Evolutionary conservation across 2,113 vertebrate species (phyloP).

Genomic region (Oxyura jamaicensis): DNA sequence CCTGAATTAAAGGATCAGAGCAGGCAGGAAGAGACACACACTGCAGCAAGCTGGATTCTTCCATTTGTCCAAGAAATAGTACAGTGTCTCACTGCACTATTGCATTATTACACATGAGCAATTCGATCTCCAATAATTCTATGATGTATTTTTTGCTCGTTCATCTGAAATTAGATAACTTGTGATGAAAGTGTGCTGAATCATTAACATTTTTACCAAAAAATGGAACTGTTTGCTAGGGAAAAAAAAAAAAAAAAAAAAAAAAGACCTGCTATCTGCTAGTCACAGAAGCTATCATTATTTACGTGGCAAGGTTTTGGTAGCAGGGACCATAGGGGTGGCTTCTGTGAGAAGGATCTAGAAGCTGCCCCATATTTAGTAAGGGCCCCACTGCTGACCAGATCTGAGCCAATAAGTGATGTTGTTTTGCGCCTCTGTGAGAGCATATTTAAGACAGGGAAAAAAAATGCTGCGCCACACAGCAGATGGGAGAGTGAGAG

Average conservation of each 20-base stretch:
- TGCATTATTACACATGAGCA: not conserved
- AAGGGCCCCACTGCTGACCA: no score
- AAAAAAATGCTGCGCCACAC: no score
- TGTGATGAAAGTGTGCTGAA: not conserved
- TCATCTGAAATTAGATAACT: not conserved
- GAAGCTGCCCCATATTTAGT: no score
- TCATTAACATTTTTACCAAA: not conserved
- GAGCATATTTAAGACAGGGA: no score
- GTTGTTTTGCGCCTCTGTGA: no score
- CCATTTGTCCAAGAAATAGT: not conserved
- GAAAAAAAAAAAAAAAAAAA: not conserved
- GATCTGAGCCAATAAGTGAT: no score
- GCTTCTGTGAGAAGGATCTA: no score
- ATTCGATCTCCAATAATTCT: not conserved
- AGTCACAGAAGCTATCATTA: not conserved
- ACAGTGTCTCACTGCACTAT: not conserved
- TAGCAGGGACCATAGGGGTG: no score
- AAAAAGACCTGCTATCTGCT: not conserved
- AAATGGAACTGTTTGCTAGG: not conserved
- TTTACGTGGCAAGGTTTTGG: not conserved
- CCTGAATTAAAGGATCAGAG: not conserved
- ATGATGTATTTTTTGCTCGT: not conserved
- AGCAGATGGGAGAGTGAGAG: no score
- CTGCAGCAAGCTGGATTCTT: not conserved
- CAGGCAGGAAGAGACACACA: not conserved